Percentiles rank a stretch among this genome's conserved stretches.
Conservation (phyloP, 2,113 vertebrate species). For the Gadus macrocephalus region DNA sequence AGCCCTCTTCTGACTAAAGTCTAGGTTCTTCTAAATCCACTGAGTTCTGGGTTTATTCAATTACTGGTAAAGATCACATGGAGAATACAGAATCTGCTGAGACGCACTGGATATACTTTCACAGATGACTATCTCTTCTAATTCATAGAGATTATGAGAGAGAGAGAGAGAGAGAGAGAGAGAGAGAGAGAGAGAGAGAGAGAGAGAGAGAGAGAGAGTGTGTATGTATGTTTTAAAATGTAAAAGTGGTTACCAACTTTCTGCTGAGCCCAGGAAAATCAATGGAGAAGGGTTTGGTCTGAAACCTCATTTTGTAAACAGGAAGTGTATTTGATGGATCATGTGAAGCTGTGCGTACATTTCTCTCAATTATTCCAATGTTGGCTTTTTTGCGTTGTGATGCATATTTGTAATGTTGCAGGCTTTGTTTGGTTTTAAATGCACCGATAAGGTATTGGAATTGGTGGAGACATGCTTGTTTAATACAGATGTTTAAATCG, state of each 20-base stretch:
- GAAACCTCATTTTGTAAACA: constrained; percentile 41
- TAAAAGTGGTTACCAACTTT: constrained; percentile 50
- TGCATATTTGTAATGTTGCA: background rate
- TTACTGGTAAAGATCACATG: constrained; percentile 68
- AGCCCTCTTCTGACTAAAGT: constrained; percentile 64
- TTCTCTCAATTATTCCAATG: background rate
- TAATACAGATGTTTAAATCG: background rate
- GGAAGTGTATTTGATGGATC: constrained; percentile 24
- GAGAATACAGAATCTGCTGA: constrained; percentile 72
- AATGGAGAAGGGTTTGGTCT: constrained; percentile 12
- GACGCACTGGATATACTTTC: constrained; percentile 66
- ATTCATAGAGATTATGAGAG: constrained; percentile 50
- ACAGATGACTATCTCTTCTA: constrained; percentile 54
- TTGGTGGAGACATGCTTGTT: background rate
- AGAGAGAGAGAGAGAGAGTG: too few relatives aligned
- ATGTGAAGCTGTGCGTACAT: constrained; percentile 5
- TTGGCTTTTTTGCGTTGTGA: background rate
- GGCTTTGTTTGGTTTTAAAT: background rate
- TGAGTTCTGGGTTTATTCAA: constrained; percentile 67
- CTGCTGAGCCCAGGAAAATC: constrained; percentile 55
- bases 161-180: background rate
- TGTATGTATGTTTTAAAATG: constrained; percentile 33
- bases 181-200: background rate
- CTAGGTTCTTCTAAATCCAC: constrained; percentile 60
- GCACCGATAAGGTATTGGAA: background rate